Evolutionary conservation across 2,888 invertebrate species (phyloP).

Genomic region (Limnephilus marmoratus): DNA sequence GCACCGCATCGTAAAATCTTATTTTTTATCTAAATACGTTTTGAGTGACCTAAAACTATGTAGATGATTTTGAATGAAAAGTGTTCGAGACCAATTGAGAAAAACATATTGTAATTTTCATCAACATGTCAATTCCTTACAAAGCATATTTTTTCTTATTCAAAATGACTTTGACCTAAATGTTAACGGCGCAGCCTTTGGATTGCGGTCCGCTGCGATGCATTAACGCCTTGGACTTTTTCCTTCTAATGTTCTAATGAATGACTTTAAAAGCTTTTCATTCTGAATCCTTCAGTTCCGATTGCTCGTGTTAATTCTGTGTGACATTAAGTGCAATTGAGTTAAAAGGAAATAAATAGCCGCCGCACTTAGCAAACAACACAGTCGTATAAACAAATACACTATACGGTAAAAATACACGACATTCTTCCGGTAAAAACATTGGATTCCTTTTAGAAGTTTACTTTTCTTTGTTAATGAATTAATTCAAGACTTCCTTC

Average conservation of each 20-base stretch:
- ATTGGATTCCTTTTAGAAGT: constrained; percentile 28
- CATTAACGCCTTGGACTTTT: neutral
- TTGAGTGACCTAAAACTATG: too few relatives aligned
- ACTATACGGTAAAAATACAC: neutral
- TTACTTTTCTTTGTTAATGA: neutral
- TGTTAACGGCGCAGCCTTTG: neutral
- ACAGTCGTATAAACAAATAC: neutral
- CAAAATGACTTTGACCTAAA: neutral
- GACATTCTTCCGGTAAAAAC: constrained; percentile 23
- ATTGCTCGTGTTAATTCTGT: constrained; percentile 40
- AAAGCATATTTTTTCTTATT: neutral
- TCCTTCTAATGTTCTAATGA: neutral
- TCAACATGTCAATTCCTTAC: neutral
- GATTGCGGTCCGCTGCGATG: neutral
- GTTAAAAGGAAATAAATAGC: constrained; percentile 26
- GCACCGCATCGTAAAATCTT: too few relatives aligned
- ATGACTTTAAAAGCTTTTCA: constrained; percentile 42
- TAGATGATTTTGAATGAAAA: too few relatives aligned
- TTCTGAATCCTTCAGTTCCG: neutral
- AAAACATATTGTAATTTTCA: too few relatives aligned
- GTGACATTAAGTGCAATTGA: constrained; percentile 30
- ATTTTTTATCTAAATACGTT: too few relatives aligned
- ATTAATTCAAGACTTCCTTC: neutral
- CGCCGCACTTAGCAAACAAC: constrained; percentile 10
- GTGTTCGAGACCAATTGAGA: too few relatives aligned